phyloP scores from a whole-genome alignment of 2,888 invertebrate species.

The Nomada goodeniana region DNA sequence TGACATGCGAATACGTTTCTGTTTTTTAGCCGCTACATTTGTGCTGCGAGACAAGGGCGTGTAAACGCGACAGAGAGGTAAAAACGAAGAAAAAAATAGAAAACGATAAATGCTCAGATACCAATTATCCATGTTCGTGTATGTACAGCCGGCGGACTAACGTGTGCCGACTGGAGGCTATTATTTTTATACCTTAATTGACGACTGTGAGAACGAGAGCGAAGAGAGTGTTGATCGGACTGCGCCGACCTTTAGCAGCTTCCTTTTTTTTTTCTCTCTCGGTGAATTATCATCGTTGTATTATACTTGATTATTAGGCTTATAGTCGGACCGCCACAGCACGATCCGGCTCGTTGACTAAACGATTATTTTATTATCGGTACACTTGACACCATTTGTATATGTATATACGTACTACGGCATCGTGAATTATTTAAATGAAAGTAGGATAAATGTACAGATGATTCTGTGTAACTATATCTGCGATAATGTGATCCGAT shows the following conservation, averaged over 20 bases:
- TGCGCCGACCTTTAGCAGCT: conserved; percentile 64
- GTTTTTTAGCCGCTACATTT: conserved; percentile 24
- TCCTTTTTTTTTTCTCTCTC: conserved; percentile 55
- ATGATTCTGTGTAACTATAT: conserved; percentile 77
- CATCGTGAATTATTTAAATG: conserved; percentile 77
- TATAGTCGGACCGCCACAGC: conserved; percentile 22
- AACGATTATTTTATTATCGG: conserved; percentile 62
- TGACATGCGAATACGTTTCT: conserved; percentile 28
- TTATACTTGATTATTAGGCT: conserved; percentile 63
- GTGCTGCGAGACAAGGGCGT: conserved; percentile 19
- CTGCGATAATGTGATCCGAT: conserved; percentile 81
- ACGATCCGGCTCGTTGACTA: conserved; percentile 41
- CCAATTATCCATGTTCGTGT: conserved; percentile 51
- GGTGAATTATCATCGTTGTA: conserved; percentile 65
- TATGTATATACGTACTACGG: conserved; percentile 60
- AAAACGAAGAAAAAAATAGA: background rate
- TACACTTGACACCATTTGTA: conserved; percentile 62
- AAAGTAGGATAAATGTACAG: conserved; percentile 79
- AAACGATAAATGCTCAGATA: conserved; percentile 75
- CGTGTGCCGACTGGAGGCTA: conserved; percentile 77
- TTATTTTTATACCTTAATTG: conserved; percentile 81
- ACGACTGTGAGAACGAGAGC: conserved; percentile 53
- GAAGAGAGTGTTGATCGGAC: conserved; percentile 51
- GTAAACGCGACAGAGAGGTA: background rate
- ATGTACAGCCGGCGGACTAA: conserved; percentile 65